phyloP scores from a whole-genome alignment of 2,113 vertebrate genomes.

The Eclectus roratus region DNA sequence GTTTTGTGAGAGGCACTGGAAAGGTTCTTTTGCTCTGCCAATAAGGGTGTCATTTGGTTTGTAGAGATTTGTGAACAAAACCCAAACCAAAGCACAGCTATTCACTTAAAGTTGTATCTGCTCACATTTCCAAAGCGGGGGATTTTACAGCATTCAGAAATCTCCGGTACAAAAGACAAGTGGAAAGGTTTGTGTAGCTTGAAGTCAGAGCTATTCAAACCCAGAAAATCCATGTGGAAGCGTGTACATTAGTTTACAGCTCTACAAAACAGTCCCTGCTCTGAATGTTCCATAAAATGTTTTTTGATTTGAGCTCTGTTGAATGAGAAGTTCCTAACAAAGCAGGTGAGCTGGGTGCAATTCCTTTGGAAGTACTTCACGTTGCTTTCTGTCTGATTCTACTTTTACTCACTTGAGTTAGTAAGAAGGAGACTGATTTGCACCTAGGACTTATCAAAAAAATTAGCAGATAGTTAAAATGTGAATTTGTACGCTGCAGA shows the following conservation, averaged over 20 bases:
- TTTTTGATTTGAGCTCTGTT: neutral
- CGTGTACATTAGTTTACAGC: neutral
- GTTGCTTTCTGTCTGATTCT: neutral
- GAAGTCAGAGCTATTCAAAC: slow-evolving; percentile 3
- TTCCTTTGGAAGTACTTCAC: neutral
- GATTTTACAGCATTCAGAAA: slow-evolving; percentile 5
- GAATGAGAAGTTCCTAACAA: neutral
- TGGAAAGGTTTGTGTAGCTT: neutral
- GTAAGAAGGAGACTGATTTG: neutral
- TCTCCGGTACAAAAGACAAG: neutral
- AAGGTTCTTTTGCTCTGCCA: neutral
- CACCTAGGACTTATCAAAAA: neutral
- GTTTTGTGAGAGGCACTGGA: neutral
- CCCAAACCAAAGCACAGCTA: neutral
- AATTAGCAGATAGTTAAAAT: neutral
- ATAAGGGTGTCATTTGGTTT: neutral
- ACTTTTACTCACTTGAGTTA: neutral
- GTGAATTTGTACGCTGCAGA: neutral
- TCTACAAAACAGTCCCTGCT: neutral
- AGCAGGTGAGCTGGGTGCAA: neutral
- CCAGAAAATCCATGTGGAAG: slow-evolving; percentile 19
- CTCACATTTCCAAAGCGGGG: neutral
- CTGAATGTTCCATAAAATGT: neutral
- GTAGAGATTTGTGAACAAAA: neutral
- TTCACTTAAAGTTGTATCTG: neutral